Conservation (phyloP, 2,888 invertebrate species). For the Labia minor region DNA sequence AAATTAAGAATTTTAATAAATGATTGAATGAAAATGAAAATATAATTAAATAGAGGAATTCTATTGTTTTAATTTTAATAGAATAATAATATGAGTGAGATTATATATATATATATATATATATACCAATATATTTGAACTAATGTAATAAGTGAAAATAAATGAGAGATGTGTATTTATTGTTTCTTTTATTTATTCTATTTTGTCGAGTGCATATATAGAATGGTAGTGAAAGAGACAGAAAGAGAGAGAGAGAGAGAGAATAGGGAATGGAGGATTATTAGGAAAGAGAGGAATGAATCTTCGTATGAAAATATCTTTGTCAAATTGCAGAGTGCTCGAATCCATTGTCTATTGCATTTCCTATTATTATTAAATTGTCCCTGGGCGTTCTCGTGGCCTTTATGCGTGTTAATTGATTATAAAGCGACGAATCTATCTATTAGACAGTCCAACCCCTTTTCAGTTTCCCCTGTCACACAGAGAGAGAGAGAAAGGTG, state of each 20-base stretch:
- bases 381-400: slow-evolving; percentile 13
- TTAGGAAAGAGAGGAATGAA: not conserved
- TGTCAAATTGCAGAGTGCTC: slow-evolving; percentile 2
- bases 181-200: too few relatives aligned
- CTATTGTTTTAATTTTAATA: too few relatives aligned
- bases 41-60: too few relatives aligned
- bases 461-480: not conserved
- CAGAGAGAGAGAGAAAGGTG: too few relatives aligned
- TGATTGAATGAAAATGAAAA: too few relatives aligned
- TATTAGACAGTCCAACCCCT: slow-evolving; percentile 13
- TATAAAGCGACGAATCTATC: slow-evolving; percentile 13
- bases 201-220: too few relatives aligned
- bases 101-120: too few relatives aligned
- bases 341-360: slow-evolving; percentile 7
- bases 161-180: too few relatives aligned
- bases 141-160: too few relatives aligned
- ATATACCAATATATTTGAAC: too few relatives aligned
- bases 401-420: slow-evolving; percentile 13
- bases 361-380: slow-evolving; percentile 13
- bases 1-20: too few relatives aligned
- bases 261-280: not conserved
- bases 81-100: too few relatives aligned
- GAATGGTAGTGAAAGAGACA: not conserved
- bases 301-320: not conserved
- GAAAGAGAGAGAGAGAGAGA: not conserved